These are phyloP conservation scores for Imbricaverruca yamaguchii DNA, from an alignment of 2,888 invertebrate species.

Conservation along the genomic window DNA sequence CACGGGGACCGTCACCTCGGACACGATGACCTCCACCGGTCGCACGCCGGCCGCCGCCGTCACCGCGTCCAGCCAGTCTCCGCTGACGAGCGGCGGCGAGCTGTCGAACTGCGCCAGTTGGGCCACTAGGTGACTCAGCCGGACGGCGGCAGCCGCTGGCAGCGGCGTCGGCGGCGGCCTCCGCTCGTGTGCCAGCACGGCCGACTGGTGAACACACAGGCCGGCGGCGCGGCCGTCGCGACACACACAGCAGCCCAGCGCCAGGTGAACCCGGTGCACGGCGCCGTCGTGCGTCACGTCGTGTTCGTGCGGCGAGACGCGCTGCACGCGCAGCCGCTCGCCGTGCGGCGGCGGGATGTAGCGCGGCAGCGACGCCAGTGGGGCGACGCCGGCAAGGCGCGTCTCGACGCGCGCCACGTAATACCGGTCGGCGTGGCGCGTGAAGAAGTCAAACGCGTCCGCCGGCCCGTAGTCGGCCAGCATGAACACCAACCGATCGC, in stretches of 20 bases:
- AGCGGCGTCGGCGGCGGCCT: not conserved
- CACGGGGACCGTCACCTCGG: slow-evolving; percentile 44
- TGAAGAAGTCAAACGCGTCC: slow-evolving; percentile 1
- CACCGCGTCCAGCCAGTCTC: not conserved
- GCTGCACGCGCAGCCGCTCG: not conserved
- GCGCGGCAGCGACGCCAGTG: slow-evolving; percentile 42
- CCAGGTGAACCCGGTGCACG: slow-evolving; percentile 33
- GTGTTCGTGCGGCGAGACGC: not conserved
- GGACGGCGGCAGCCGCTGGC: not conserved
- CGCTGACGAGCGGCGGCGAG: not conserved
- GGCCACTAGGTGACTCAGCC: not conserved
- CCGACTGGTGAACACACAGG: slow-evolving; percentile 10
- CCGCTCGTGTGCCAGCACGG: not conserved
- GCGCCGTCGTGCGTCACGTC: slow-evolving; percentile 46
- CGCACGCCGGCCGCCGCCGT: not conserved
- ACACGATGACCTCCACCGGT: not conserved
- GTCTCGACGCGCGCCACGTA: not conserved
- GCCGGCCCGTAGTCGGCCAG: not conserved
- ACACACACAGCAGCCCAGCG: not conserved
- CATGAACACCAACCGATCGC: not conserved
- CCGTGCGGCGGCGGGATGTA: not conserved
- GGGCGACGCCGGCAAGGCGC: not conserved
- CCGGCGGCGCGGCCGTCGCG: not conserved
- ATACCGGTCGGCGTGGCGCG: not conserved
- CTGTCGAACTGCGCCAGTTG: not conserved